These are phyloP conservation scores for Sogatella furcifera DNA, from an alignment of 1,140 invertebrate species.

Conservation along the genomic window DNA sequence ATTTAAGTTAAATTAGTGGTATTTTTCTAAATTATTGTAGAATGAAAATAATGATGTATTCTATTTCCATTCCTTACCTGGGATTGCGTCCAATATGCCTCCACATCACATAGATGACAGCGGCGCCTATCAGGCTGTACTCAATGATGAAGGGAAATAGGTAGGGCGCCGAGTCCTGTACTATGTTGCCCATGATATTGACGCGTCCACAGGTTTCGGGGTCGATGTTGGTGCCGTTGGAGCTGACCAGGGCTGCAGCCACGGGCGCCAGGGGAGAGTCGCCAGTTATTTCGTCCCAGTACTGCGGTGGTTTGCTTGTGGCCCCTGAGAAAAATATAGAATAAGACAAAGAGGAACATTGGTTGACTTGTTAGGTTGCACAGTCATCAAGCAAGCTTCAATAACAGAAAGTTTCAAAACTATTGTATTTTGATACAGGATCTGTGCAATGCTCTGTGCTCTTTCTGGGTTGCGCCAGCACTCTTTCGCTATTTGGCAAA, in stretches of 20 bases:
- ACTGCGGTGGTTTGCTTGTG: not conserved
- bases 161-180: conserved; percentile 82
- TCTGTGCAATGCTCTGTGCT: too few relatives aligned
- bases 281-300: conserved; percentile 13
- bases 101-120: conserved; percentile 97
- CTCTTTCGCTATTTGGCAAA: too few relatives aligned
- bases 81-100: conserved; percentile 83
- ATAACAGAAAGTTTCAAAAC: too few relatives aligned
- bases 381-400: too few relatives aligned
- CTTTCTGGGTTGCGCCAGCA: too few relatives aligned
- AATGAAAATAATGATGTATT: too few relatives aligned
- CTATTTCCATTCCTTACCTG: conserved; percentile 37
- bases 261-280: conserved; percentile 18
- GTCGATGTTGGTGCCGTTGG: conserved; percentile 14
- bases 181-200: conserved; percentile 88
- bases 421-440: too few relatives aligned
- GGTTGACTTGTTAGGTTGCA: too few relatives aligned
- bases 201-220: conserved; percentile 55
- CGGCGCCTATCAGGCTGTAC: conserved; percentile 92
- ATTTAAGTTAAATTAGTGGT: too few relatives aligned
- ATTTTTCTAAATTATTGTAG: too few relatives aligned
- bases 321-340: not conserved
- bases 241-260: conserved; percentile 19
- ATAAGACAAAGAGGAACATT: too few relatives aligned
- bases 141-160: conserved; percentile 95